Conservation (phyloP, 2,888 invertebrate genomes). For the Brenthis hecate region DNA sequence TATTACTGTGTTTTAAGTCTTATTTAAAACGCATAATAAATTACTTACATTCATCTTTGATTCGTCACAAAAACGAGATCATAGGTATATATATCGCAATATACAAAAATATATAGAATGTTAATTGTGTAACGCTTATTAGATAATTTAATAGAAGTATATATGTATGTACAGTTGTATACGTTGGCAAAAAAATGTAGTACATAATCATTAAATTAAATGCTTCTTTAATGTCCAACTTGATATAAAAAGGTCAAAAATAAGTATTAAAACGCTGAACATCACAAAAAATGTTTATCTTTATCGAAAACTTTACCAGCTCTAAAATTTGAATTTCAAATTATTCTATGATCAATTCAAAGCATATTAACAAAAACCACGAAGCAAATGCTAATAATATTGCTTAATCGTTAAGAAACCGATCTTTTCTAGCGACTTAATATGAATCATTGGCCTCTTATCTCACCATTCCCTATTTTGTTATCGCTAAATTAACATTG, state of each 20-base stretch:
- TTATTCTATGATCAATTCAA: constrained; percentile 39
- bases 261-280: constrained; percentile 2
- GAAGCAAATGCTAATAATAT: constrained; percentile 45
- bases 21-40: too few species aligned
- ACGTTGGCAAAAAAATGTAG: too few species aligned
- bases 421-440: constrained; percentile 40
- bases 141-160: too few species aligned
- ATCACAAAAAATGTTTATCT: constrained; percentile 26
- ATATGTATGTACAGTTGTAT: too few species aligned
- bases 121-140: too few species aligned
- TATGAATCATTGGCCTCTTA: constrained; percentile 41
- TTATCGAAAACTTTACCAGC: constrained; percentile 36
- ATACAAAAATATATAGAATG: too few species aligned
- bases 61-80: too few species aligned
- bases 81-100: too few species aligned
- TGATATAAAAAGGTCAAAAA: background rate
- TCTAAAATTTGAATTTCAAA: constrained; percentile 43
- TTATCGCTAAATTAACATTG: constrained; percentile 32
- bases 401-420: constrained; percentile 46
- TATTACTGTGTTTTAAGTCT: too few species aligned
- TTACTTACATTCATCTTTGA: too few species aligned
- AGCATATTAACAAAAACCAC: constrained; percentile 41
- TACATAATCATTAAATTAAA: background rate
- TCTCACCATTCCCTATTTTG: constrained; percentile 29
- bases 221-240: background rate